phyloP scores from a whole-genome alignment of 2,113 vertebrate species.

The Callipepla squamata region DNA sequence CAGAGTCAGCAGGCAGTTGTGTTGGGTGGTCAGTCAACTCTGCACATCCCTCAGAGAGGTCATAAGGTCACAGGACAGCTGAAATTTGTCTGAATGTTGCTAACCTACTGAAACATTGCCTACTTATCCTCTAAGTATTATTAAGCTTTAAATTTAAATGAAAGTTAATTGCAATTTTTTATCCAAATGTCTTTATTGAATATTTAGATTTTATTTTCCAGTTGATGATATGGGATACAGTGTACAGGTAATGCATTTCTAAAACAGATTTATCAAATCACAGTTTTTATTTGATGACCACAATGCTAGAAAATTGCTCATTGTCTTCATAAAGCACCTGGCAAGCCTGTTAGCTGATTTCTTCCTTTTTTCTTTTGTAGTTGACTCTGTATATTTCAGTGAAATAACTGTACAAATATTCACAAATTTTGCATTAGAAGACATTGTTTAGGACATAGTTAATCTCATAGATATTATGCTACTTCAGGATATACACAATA shows the following conservation, averaged over 20 bases:
- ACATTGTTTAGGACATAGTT: background rate
- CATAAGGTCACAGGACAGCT: background rate
- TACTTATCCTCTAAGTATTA: background rate
- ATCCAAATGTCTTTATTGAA: background rate
- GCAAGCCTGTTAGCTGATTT: background rate
- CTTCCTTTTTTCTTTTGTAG: background rate
- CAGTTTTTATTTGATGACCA: conserved; percentile 2
- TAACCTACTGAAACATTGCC: background rate
- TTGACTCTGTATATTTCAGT: background rate
- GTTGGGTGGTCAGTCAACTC: background rate
- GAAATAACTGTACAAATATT: background rate
- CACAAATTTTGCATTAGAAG: background rate
- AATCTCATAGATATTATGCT: background rate
- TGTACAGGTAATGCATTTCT: background rate
- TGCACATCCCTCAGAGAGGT: background rate
- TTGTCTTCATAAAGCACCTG: background rate
- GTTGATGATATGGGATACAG: background rate
- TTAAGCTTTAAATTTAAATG: background rate
- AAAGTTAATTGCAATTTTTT: background rate
- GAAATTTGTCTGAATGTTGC: background rate
- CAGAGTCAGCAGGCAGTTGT: background rate
- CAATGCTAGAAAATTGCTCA: conserved; percentile 7
- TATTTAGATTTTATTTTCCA: background rate
- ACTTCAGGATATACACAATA: background rate
- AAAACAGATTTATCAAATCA: conserved; percentile 19